phyloP scores from a whole-genome alignment of 2,113 vertebrate genomes.

The Sebastes fasciatus region DNA sequence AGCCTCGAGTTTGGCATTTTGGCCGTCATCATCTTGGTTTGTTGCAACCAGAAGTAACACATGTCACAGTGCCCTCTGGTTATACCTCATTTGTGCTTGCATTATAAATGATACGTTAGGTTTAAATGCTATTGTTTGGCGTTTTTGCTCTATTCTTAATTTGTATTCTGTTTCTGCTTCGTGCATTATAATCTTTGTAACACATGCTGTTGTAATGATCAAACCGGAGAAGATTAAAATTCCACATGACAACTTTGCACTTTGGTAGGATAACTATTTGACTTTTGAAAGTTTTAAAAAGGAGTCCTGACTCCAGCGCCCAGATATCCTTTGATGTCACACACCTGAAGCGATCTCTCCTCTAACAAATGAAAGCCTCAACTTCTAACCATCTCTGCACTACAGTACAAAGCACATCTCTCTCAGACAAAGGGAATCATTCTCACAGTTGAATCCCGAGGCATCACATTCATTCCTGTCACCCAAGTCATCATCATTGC shows the following conservation, averaged over 20 bases:
- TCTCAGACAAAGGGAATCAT: conserved; percentile 8
- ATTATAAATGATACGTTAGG: background rate
- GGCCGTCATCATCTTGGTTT: too few species aligned
- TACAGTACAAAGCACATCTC: background rate
- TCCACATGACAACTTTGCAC: background rate
- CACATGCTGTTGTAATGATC: background rate
- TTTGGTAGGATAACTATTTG: background rate
- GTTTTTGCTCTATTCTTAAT: background rate
- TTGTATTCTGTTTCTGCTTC: background rate
- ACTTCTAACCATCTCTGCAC: conserved; percentile 10
- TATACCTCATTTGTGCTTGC: background rate
- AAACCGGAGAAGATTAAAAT: background rate
- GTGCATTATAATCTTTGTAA: background rate
- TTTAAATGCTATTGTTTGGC: background rate
- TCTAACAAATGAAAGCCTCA: background rate
- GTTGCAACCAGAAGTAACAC: too few species aligned
- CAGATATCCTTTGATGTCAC: background rate
- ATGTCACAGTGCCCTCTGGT: background rate
- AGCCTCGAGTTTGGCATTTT: too few species aligned
- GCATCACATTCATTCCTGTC: background rate
- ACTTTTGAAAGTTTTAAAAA: background rate
- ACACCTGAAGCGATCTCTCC: background rate
- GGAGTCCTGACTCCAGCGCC: background rate
- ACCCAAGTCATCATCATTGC: background rate
- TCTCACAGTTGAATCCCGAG: background rate